phyloP scores from a whole-genome alignment of 2,888 invertebrate species.

The Sphaerolaimus hirsutus region DNA sequence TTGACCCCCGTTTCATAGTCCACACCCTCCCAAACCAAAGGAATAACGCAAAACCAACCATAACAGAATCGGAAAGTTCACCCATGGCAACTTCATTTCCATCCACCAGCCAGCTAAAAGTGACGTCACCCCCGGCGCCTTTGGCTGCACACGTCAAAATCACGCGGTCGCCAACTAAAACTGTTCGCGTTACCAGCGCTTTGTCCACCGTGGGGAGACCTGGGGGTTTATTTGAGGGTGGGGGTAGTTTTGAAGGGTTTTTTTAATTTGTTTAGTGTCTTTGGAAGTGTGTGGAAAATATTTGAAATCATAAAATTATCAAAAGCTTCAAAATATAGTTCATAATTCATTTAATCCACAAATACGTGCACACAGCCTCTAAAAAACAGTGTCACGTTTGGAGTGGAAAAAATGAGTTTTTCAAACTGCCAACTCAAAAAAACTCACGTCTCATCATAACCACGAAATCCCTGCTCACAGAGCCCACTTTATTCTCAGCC shows the following conservation, averaged over 20 bases:
- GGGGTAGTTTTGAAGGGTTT: not conserved
- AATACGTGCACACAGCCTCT: too few relatives aligned
- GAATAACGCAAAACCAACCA: not conserved
- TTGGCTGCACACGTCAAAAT: conserved; percentile 25
- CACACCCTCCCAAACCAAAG: too few relatives aligned
- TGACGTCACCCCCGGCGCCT: conserved; percentile 17
- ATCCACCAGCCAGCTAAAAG: conserved; percentile 11
- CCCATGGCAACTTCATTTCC: conserved; percentile 29
- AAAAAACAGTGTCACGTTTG: too few relatives aligned
- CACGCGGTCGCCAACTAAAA: conserved; percentile 24
- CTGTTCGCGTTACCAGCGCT: conserved; percentile 9
- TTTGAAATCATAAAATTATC: too few relatives aligned
- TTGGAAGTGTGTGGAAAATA: too few relatives aligned
- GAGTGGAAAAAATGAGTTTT: not conserved
- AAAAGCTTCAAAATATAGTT: too few relatives aligned
- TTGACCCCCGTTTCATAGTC: too few relatives aligned
- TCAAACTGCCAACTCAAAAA: not conserved
- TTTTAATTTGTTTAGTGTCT: not conserved
- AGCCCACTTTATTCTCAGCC: conserved; percentile 27
- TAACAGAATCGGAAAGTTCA: conserved; percentile 27
- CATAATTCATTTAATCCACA: too few relatives aligned
- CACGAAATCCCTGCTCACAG: conserved; percentile 14
- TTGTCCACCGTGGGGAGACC: conserved; percentile 17
- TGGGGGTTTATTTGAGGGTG: too few relatives aligned
- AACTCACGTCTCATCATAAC: conserved; percentile 14